Conservation (phyloP, 2,888 invertebrate species). For the Neoitamus cyanurus region DNA sequence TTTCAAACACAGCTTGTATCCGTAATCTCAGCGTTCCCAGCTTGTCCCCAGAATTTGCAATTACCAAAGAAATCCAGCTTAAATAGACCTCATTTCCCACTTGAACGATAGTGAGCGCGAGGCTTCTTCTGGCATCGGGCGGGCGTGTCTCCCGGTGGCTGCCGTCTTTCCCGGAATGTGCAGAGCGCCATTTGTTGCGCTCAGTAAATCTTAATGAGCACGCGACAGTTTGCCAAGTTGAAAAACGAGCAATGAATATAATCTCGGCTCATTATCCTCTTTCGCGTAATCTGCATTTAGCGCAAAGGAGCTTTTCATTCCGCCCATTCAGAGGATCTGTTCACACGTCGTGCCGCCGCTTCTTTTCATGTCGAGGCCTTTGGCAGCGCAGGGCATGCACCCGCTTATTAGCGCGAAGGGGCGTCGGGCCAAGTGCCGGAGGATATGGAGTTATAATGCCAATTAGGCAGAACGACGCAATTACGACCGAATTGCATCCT, state of each 20-base stretch:
- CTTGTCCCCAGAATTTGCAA: constrained; percentile 26
- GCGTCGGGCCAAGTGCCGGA: background rate
- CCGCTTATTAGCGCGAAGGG: background rate
- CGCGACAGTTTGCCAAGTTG: constrained; percentile 40
- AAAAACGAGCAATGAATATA: constrained; percentile 41
- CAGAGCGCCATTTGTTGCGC: constrained; percentile 30
- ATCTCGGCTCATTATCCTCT: constrained; percentile 37
- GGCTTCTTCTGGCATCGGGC: background rate
- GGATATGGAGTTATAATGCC: background rate
- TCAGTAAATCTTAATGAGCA: constrained; percentile 38
- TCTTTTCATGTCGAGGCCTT: background rate
- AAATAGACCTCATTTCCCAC: constrained; percentile 29
- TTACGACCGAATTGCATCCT: background rate
- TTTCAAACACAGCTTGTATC: constrained; percentile 9
- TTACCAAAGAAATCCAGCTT: constrained; percentile 23
- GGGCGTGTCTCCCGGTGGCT: background rate
- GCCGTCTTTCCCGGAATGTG: background rate
- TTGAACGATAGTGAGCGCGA: background rate
- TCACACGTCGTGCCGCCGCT: background rate
- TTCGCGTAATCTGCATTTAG: constrained; percentile 22
- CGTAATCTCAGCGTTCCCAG: background rate
- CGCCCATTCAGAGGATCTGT: constrained; percentile 25
- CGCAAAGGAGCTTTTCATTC: constrained; percentile 28
- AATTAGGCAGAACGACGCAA: background rate
- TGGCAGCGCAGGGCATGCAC: background rate